Evolutionary conservation across 2,113 vertebrate genomes (phyloP).

Genomic region (Ceyx margarethae): DNA sequence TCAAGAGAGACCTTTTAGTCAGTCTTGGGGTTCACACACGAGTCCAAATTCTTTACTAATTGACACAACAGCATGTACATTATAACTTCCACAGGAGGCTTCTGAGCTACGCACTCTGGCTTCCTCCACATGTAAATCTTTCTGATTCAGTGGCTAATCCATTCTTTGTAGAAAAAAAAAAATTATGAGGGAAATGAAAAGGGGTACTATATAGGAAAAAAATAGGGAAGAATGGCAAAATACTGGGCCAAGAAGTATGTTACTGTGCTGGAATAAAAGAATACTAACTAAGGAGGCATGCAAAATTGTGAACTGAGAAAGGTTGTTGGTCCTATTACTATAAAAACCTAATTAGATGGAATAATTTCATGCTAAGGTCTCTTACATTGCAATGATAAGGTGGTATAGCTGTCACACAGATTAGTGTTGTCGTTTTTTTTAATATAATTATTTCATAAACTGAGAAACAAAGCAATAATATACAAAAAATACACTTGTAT

Average conservation of each 20-base stretch:
- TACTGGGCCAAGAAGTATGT: not conserved
- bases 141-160: not conserved
- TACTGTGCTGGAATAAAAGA: not conserved
- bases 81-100: not conserved
- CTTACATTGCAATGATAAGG: not conserved
- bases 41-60: not conserved
- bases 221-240: not conserved
- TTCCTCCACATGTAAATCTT: not conserved
- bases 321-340: not conserved
- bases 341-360: not conserved
- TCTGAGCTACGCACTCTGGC: not conserved
- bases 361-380: not conserved
- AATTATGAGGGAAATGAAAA: not conserved
- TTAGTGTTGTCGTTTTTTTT: not conserved
- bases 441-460: not conserved
- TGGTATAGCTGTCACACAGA: not conserved
- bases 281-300: not conserved
- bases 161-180: not conserved
- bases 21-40: not conserved
- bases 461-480: not conserved
- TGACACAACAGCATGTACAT: not conserved
- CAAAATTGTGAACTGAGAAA: not conserved
- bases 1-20: not conserved
- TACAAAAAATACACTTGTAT: not conserved
- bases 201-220: not conserved